Evolutionary conservation across 2,888 invertebrate species (phyloP), one percentile per base, ranked within the genome.

Genomic region (Epistrophella euchroma): DNA sequence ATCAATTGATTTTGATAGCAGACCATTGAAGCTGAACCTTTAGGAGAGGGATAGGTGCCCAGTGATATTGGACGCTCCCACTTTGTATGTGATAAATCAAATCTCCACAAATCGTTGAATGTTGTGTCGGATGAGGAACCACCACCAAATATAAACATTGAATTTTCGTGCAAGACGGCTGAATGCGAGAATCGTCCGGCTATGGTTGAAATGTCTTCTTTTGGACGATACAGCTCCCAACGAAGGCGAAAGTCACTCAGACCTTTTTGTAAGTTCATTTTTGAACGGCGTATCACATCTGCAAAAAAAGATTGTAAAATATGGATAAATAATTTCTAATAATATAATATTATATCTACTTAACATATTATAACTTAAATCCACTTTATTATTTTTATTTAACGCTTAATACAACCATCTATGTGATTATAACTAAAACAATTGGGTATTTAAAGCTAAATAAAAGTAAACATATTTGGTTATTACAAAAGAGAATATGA

Each of bases 71-170:
- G 96, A 88, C 97, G 94, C 22, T 96, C 94, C 98, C 98, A 98
- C 88, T 95, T 94, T 89, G 97, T 94, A 60, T 94, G 95, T 0
- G 96, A 96, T 83, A 99, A 94, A 93, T 99, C 97, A 92, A 99
- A 95, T 88, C 95, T 94, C 99, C 99, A 99, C 40, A 99, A 93
- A 93, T 99, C 99, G 93, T 99, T 99, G 90, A 98, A 98, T 15
- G 99, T 97, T 22, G 99, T 98, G 90, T 97, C 96, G 73, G 97
- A 96, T 45, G 97, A 96, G 13, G 98, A 98, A 89, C 98, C 98
- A 9, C 99, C 99, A 40, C 99, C 99, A 94, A 99, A 98, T 60
- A 99, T 95, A 91, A 97, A 99, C 97, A 99, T 97, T 5, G 95
- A 96, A 91, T 97, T 97, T 86, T 95, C 95, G 90, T 96, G 94